A percentile compares a stretch with the other conserved stretches of the same genome.
phyloP scores from a whole-genome alignment of 2,888 invertebrate genomes.

The Tetanocera ferruginea region DNA sequence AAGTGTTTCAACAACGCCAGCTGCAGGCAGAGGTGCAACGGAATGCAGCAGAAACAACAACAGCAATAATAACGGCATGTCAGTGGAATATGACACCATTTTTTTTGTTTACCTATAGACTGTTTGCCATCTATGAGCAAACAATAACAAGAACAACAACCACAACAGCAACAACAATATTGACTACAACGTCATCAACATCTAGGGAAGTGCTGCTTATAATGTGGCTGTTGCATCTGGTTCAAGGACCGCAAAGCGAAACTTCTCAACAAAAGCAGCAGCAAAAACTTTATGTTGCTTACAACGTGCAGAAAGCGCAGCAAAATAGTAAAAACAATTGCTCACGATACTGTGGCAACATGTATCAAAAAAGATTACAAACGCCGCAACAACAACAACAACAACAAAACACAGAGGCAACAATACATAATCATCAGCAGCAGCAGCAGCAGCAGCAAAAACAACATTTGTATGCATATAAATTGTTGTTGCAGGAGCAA shows the following conservation, averaged over 20 bases:
- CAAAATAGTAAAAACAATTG: neutral
- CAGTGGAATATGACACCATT: neutral
- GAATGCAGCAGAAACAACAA: neutral
- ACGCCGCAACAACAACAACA: neutral
- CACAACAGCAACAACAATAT: no score
- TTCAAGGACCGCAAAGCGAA: neutral
- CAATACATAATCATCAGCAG: neutral
- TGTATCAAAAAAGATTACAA: slow-evolving; percentile 5
- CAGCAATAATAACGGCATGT: neutral
- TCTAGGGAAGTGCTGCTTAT: neutral
- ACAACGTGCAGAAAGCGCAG: neutral
- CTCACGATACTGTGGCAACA: slow-evolving; percentile 17
- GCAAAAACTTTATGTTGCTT: neutral
- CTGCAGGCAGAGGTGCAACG: neutral
- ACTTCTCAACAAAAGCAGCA: neutral
- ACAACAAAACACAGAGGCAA: neutral
- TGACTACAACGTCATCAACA: neutral
- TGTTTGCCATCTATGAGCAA: neutral
- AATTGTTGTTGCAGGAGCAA: slow-evolving; percentile 2
- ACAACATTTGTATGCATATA: neutral
- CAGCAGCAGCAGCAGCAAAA: neutral
- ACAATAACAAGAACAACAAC: neutral
- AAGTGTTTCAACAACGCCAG: neutral
- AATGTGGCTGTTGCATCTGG: neutral
- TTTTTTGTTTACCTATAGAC: neutral